These are phyloP conservation scores for Dendrolimus kikuchii DNA, from an alignment of 1,140 invertebrate species.

Conservation along the genomic window DNA sequence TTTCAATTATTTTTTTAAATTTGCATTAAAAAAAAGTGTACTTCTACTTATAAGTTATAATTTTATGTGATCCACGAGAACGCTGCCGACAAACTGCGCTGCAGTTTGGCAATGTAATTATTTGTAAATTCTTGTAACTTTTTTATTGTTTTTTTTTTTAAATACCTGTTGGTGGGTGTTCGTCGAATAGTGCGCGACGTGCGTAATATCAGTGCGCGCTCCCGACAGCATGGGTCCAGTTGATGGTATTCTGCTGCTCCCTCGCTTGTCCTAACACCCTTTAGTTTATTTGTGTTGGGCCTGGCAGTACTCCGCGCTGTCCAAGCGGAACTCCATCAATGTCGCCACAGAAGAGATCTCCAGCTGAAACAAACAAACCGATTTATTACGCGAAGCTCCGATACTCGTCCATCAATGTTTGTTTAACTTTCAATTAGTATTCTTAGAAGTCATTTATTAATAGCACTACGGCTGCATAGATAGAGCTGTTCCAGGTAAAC, in stretches of 20 bases:
- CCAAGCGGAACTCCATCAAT: slow-evolving; percentile 98
- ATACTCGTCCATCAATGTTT: no score
- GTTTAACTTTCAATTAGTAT: neutral
- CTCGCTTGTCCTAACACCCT: slow-evolving; percentile 39
- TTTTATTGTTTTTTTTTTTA: no score
- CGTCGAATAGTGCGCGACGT: slow-evolving; percentile 31
- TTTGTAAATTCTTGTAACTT: no score
- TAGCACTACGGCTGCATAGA: neutral
- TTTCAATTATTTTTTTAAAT: no score
- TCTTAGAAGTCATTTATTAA: slow-evolving; percentile 1
- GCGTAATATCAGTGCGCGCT: slow-evolving; percentile 31
- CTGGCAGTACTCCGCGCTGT: slow-evolving; percentile 96
- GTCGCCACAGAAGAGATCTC: slow-evolving; percentile 76
- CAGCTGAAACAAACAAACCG: slow-evolving; percentile 52
- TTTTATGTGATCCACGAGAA: slow-evolving; percentile 4
- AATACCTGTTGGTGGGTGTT: slow-evolving; percentile 49
- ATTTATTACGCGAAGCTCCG: no score
- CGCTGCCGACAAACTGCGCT: no score
- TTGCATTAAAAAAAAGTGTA: no score
- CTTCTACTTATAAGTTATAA: no score
- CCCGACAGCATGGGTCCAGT: slow-evolving; percentile 53
- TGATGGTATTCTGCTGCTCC: slow-evolving; percentile 30
- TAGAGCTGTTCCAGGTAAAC: no score
- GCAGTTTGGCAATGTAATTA: no score
- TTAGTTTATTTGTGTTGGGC: slow-evolving; percentile 93